Conservation (phyloP, 1,140 invertebrate genomes). For the Globodera rostochiensis region DNA sequence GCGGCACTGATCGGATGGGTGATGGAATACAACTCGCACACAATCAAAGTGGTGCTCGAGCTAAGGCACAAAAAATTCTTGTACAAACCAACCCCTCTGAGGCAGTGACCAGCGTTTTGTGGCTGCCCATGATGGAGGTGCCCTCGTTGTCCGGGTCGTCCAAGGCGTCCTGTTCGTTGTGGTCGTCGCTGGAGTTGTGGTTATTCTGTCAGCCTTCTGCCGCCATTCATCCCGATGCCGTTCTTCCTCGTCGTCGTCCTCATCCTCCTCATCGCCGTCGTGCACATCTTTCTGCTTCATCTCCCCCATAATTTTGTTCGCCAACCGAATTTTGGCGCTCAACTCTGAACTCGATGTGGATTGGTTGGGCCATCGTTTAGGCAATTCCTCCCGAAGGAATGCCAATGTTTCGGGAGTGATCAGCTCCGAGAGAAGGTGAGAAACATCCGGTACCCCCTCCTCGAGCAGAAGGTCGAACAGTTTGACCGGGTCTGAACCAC, state of each 20-base stretch:
- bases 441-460: slow-evolving; percentile 50
- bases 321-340: slow-evolving; percentile 46
- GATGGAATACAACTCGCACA: not conserved
- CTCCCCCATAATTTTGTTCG: slow-evolving; percentile 39
- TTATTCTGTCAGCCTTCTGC: not conserved
- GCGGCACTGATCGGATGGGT: slow-evolving; percentile 46
- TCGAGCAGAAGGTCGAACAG: slow-evolving; percentile 56
- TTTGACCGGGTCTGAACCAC: slow-evolving; percentile 56
- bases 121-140: not conserved
- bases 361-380: slow-evolving; percentile 32
- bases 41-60: not conserved
- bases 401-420: slow-evolving; percentile 40
- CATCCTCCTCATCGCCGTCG: slow-evolving; percentile 40
- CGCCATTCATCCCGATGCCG: slow-evolving; percentile 15
- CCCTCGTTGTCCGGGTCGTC: not conserved
- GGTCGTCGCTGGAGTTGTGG: not conserved
- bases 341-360: slow-evolving; percentile 48
- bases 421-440: slow-evolving; percentile 55
- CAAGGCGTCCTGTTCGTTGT: not conserved
- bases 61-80: not conserved
- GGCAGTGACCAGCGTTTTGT: slow-evolving; percentile 23
- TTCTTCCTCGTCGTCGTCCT: slow-evolving; percentile 39
- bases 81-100: slow-evolving; percentile 11
- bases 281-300: slow-evolving; percentile 41
- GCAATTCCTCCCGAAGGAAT: slow-evolving; percentile 46